Evolutionary conservation across 2,888 invertebrate genomes (phyloP).

Genomic region (Drosophila neoperkinsi): DNA sequence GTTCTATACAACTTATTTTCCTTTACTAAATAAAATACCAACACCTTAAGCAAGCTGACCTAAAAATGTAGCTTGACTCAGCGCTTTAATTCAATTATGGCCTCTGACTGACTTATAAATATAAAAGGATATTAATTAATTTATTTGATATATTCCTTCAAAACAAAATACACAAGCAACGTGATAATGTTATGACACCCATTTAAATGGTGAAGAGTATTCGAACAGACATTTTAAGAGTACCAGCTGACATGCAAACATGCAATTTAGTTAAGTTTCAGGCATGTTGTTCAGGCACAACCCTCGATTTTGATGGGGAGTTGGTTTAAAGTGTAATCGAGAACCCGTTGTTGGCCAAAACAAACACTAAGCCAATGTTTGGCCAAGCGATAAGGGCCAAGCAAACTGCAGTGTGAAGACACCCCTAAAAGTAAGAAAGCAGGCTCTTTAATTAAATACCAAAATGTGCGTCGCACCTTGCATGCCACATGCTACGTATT

Average conservation of each 20-base stretch:
- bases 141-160: background rate
- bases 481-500: slow-evolving; percentile 33
- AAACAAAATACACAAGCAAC: slow-evolving; percentile 5
- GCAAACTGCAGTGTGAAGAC: slow-evolving; percentile 48
- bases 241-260: slow-evolving; percentile 63
- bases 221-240: slow-evolving; percentile 30
- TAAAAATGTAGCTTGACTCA: background rate
- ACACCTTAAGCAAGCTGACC: background rate
- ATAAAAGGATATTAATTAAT: slow-evolving; percentile 1
- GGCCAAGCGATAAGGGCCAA: slow-evolving; percentile 53
- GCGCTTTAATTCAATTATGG: background rate
- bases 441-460: slow-evolving; percentile 66
- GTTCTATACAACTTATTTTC: background rate
- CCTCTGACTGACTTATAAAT: background rate
- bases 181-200: slow-evolving; percentile 24
- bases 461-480: slow-evolving; percentile 59
- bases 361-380: slow-evolving; percentile 54
- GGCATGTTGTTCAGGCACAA: slow-evolving; percentile 29
- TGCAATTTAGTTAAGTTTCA: slow-evolving; percentile 56
- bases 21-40: background rate
- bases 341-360: slow-evolving; percentile 62
- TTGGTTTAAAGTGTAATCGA: slow-evolving; percentile 50
- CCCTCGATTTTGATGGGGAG: slow-evolving; percentile 24
- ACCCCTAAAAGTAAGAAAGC: slow-evolving; percentile 12
- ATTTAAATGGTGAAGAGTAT: slow-evolving; percentile 33